Conservation (phyloP, 2,888 invertebrate species). For the Erebia palarica region DNA sequence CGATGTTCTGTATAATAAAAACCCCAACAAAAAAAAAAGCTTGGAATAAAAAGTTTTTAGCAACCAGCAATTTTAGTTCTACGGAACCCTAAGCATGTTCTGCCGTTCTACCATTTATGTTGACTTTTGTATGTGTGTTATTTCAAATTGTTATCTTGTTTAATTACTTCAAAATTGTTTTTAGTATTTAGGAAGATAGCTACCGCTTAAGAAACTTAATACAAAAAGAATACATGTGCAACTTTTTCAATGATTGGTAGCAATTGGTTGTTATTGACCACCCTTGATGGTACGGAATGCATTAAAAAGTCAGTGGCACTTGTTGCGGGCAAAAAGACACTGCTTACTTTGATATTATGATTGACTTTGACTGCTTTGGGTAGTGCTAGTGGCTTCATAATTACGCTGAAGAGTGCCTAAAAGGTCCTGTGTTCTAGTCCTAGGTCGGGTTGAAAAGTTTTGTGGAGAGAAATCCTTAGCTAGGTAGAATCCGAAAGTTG, state of each 20-base stretch:
- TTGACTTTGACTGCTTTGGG: background rate
- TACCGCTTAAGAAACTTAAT: background rate
- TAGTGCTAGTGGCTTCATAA: too few species aligned
- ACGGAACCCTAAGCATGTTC: too few species aligned
- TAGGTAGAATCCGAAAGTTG: too few species aligned
- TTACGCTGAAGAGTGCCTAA: too few species aligned
- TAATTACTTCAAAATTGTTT: conserved; percentile 18
- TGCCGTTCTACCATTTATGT: too few species aligned
- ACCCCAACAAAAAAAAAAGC: too few species aligned
- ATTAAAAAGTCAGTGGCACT: background rate
- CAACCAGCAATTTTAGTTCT: too few species aligned
- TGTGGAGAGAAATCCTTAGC: too few species aligned
- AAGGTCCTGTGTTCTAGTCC: too few species aligned
- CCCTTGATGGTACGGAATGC: background rate
- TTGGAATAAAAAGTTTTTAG: too few species aligned
- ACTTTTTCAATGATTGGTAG: conserved; percentile 10
- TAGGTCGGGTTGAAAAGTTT: too few species aligned
- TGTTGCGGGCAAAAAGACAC: background rate
- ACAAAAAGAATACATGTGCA: background rate
- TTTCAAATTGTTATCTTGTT: conserved; percentile 21
- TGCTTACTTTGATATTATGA: background rate
- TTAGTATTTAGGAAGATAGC: conserved; percentile 8
- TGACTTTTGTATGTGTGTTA: conserved; percentile 17
- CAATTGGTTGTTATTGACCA: background rate
- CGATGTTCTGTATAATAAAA: too few species aligned